Percentiles rank a stretch among this genome's conserved stretches.
Evolutionary conservation across 2,113 vertebrate species (phyloP).

Genomic region (Brachypodius melanocephalos): DNA sequence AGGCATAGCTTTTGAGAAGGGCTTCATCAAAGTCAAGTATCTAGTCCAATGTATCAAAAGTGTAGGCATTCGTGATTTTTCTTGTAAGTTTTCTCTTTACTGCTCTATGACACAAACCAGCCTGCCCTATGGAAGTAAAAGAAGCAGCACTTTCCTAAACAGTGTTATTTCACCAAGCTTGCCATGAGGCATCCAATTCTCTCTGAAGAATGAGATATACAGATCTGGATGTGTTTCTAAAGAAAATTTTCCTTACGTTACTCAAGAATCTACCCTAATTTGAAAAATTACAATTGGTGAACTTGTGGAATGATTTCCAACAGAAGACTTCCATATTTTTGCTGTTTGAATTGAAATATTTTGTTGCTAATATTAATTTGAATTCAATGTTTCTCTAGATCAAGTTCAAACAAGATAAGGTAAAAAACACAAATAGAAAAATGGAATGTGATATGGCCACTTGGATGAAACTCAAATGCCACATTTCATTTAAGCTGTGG

Average conservation of each 20-base stretch:
- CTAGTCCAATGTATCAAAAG: neutral
- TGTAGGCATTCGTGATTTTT: neutral
- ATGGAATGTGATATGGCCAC: neutral
- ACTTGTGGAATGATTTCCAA: neutral
- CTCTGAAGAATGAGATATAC: neutral
- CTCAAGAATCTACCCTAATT: neutral
- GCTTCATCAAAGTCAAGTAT: slow-evolving; percentile 25
- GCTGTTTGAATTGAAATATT: neutral
- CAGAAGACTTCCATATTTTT: neutral
- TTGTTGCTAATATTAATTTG: neutral
- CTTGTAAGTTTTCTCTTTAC: neutral
- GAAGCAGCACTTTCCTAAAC: neutral
- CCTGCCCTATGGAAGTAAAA: neutral
- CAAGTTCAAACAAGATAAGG: neutral
- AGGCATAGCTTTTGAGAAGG: neutral
- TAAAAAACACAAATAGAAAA: neutral
- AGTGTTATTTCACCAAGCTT: neutral
- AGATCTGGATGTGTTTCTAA: neutral
- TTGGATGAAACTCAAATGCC: neutral
- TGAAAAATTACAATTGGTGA: neutral
- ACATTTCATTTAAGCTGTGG: neutral
- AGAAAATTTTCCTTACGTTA: neutral
- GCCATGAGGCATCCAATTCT: neutral
- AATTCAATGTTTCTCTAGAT: neutral
- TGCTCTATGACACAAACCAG: neutral